Percentiles rank a stretch among this genome's conserved stretches.
These are phyloP conservation scores for Cathartes aura DNA, from an alignment of 2,113 vertebrate genomes.

Conservation along the genomic window DNA sequence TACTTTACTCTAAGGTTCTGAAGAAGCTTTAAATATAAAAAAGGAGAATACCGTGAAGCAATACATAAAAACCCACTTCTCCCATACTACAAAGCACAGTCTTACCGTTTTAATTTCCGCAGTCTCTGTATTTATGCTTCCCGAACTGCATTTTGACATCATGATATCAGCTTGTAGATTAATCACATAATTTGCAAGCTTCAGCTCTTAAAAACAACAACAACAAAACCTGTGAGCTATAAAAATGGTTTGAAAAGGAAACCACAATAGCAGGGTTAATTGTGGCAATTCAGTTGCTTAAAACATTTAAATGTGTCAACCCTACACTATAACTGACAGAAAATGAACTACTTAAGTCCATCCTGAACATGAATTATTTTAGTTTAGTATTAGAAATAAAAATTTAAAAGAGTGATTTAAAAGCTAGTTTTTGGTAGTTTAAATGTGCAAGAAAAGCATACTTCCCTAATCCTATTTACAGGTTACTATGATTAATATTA, in stretches of 20 bases:
- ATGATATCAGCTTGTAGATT: slow-evolving; percentile 78
- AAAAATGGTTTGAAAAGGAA: not conserved
- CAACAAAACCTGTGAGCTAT: not conserved
- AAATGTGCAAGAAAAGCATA: not conserved
- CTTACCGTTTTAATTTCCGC: slow-evolving; percentile 84
- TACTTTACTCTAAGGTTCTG: not conserved
- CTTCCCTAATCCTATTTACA: not conserved
- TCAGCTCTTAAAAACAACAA: slow-evolving; percentile 65
- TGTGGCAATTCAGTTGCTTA: not conserved
- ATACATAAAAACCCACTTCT: not conserved
- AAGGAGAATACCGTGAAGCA: not conserved
- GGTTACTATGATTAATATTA: not conserved
- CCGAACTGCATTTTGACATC: slow-evolving; percentile 85
- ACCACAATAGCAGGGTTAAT: not conserved
- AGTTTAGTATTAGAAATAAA: not conserved
- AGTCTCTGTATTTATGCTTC: slow-evolving; percentile 72
- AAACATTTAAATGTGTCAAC: not conserved
- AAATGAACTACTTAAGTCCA: not conserved
- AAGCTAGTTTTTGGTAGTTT: not conserved
- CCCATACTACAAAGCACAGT: not conserved
- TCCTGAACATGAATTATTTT: not conserved
- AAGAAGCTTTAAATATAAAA: not conserved
- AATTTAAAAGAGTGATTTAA: not conserved
- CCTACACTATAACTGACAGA: not conserved
- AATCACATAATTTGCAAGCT: slow-evolving; percentile 76